phyloP scores from a whole-genome alignment of 2,888 invertebrate species.

The Homarus gammarus region DNA sequence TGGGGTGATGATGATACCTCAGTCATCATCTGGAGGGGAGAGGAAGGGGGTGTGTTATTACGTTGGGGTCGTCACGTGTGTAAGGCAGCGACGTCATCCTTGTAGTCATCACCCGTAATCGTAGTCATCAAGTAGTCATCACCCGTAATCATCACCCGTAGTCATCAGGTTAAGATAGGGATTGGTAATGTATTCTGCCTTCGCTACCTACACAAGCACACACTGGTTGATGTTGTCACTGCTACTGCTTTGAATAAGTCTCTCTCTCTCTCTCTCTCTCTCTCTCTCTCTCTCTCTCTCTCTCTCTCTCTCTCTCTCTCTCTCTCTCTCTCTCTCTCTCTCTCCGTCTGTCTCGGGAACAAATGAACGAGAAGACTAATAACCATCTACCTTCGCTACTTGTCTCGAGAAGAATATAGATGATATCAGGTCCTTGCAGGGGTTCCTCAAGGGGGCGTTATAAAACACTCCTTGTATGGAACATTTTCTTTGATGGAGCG shows the following conservation, averaged over 20 bases:
- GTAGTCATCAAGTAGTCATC: not conserved
- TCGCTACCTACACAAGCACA: too few relatives aligned
- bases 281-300: constrained; percentile 4
- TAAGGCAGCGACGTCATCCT: too few relatives aligned
- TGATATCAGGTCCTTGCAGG: not conserved
- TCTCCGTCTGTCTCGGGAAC: not conserved
- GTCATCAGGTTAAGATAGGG: not conserved
- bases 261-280: constrained; percentile 40
- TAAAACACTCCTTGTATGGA: constrained; percentile 3
- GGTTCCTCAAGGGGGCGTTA: constrained; percentile 2
- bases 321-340: not conserved
- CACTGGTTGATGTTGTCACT: not conserved
- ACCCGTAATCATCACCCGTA: constrained; percentile 1
- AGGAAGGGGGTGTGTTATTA: not conserved
- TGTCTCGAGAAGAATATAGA: constrained; percentile 3
- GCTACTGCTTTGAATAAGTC: not conserved
- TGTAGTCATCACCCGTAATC: not conserved
- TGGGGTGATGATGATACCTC: not conserved
- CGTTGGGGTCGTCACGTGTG: too few relatives aligned
- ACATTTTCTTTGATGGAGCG: not conserved
- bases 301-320: constrained; percentile 18
- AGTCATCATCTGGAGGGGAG: too few relatives aligned
- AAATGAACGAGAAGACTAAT: not conserved
- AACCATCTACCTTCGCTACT: constrained; percentile 2
- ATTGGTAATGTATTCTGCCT: not conserved